phyloP scores from a whole-genome alignment of 2,888 invertebrate genomes.

The Dilophus febrilis region DNA sequence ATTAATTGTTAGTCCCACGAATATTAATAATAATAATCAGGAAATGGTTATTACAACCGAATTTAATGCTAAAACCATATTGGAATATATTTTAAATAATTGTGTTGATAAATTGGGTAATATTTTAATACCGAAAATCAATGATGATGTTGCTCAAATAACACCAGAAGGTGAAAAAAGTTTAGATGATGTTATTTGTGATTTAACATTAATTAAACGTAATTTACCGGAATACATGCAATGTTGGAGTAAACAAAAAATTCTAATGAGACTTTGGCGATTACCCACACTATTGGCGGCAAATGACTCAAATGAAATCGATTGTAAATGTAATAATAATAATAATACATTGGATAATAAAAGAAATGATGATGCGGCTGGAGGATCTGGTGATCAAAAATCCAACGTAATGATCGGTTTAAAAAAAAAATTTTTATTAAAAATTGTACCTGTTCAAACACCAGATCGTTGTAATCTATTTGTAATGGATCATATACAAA shows the following conservation, averaged over 20 bases:
- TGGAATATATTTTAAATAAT: neutral
- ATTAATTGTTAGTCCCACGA: constrained; percentile 1
- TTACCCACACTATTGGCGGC: constrained; percentile 16
- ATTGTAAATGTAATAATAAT: too few species aligned
- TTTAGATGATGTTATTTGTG: constrained; percentile 21
- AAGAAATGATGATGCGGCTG: too few species aligned
- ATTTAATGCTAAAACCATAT: neutral
- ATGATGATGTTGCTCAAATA: constrained; percentile 26
- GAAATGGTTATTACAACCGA: too few species aligned
- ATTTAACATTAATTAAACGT: constrained; percentile 3
- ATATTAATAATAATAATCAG: too few species aligned
- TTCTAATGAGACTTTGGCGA: constrained; percentile 32
- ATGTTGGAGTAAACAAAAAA: constrained; percentile 25
- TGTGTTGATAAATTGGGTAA: constrained; percentile 7
- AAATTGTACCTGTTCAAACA: constrained; percentile 27
- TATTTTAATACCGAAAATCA: constrained; percentile 26
- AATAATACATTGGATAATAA: too few species aligned
- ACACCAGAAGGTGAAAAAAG: constrained; percentile 32
- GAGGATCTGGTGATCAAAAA: too few species aligned
- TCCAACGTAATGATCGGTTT: constrained; percentile 11
- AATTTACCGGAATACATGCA: constrained; percentile 21
- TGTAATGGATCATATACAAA: constrained; percentile 17
- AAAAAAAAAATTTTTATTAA: constrained; percentile 22
- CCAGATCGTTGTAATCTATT: constrained; percentile 14
- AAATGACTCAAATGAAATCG: constrained; percentile 14